Evolutionary conservation across 2,113 vertebrate species (phyloP).

Genomic region (Perca schrenkii): DNA sequence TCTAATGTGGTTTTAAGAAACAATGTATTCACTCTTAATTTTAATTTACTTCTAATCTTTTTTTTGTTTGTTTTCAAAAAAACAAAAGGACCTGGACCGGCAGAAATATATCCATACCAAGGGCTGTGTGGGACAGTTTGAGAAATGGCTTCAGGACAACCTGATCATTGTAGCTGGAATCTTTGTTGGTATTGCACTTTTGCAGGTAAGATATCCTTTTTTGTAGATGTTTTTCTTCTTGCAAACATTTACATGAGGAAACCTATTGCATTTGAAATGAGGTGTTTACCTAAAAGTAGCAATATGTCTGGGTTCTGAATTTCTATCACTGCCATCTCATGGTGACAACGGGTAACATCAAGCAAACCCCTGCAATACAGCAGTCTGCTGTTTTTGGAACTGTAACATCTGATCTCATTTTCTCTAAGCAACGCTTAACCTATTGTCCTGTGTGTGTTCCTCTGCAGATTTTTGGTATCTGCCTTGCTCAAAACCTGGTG

Average conservation of each 20-base stretch:
- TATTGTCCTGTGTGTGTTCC: constrained; percentile 21
- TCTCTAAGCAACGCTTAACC: background rate
- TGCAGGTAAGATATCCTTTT: constrained; percentile 85
- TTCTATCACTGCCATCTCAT: constrained; percentile 73
- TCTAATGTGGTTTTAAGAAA: background rate
- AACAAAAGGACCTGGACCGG: constrained; percentile 86
- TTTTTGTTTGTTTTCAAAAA: constrained; percentile 1
- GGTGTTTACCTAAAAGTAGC: background rate
- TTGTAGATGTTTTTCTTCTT: background rate
- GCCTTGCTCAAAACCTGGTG: constrained; percentile 92
- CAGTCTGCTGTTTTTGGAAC: background rate
- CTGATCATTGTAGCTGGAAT: constrained; percentile 89
- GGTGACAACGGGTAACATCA: constrained; percentile 35
- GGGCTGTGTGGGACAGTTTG: constrained; percentile 94
- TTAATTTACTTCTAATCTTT: background rate
- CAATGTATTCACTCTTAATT: background rate
- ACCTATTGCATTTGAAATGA: background rate
- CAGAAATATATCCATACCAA: constrained; percentile 92
- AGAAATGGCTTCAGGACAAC: constrained; percentile 95
- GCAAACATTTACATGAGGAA: background rate
- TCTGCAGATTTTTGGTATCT: constrained; percentile 92
- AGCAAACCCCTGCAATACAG: background rate
- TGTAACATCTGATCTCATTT: background rate
- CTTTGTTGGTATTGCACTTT: constrained; percentile 91
- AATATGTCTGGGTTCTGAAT: constrained; percentile 21